Evolutionary conservation across 1,140 invertebrate species (phyloP), one percentile per base, ranked within the genome.

Genomic region (Thalassaphorura encarpata): DNA sequence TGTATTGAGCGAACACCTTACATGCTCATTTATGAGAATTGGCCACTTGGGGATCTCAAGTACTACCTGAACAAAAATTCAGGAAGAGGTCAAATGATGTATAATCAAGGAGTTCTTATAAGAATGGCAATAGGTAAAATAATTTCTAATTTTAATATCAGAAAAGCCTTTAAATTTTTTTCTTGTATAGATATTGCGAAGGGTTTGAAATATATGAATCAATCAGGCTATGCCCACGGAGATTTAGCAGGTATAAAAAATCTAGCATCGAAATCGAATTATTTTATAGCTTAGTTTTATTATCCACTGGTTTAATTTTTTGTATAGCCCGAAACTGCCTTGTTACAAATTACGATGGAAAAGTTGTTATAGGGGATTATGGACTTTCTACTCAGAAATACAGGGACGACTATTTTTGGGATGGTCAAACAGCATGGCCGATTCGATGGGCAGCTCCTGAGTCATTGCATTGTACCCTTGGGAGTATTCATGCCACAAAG

Each of bases 361-460:
- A 47, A 24, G 43, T 64, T 13, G 40, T 62, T 11, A 56, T 64
- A 18, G 62, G 59, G 2, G 56, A 62, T 48, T 62, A 62, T 61
- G 50, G 47, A 33, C 50, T 64, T 67, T 27, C 50, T 18, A 18
- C 75, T 83, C 53, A 60, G 52, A 57, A 24, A 18, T 56, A 29
- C 36, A 49, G 28, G 62, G 76, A 78, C 57, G 84, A 87, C 67
- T 88, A 87, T 68, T 84, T 83, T 64, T 77, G 77, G 48, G 73
- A 78, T 58, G 79, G 78, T 39, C 77, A 82, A 54, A 72, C 81
- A 27, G 79, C 79, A 4, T 69, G 87, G 18, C 83, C 85, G 2
- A 78, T 88, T 39, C 70, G 84, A 61, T 88, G 85, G 85, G 82
- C 82, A 66, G 80, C 84, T 19, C 84, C 84, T 5, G 84, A 87